These are phyloP conservation scores for Drosophila falleni DNA, from an alignment of 2,888 invertebrate genomes.

Conservation along the genomic window DNA sequence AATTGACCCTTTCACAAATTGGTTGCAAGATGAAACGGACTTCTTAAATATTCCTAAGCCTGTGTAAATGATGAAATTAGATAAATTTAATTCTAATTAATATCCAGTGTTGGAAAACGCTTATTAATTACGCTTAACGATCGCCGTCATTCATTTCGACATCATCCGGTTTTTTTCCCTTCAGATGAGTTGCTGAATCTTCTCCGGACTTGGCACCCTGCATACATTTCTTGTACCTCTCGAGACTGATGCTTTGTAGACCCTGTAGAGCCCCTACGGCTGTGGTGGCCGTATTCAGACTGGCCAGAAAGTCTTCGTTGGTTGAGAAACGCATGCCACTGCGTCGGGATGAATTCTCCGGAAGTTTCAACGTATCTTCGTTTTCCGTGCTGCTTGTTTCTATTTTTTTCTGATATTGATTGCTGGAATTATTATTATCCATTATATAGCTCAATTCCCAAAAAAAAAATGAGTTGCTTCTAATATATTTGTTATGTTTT, in stretches of 20 bases:
- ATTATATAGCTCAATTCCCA: background rate
- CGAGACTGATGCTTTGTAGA: constrained; percentile 22
- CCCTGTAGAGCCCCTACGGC: constrained; percentile 34
- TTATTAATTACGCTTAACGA: background rate
- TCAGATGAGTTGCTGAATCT: background rate
- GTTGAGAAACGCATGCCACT: constrained; percentile 37
- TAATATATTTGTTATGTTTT: background rate
- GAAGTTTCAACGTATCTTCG: background rate
- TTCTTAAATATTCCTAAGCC: background rate
- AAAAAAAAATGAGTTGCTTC: background rate
- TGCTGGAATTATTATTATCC: background rate
- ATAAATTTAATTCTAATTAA: background rate
- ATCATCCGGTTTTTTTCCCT: background rate
- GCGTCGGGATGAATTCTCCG: constrained; percentile 23
- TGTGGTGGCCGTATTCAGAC: constrained; percentile 43
- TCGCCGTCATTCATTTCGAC: background rate
- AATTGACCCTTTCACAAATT: background rate
- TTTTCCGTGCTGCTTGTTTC: constrained; percentile 11
- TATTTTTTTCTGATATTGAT: background rate
- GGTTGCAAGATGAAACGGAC: background rate
- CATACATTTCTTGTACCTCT: constrained; percentile 36
- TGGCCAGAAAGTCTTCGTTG: constrained; percentile 43
- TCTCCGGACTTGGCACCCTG: background rate
- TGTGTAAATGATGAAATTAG: background rate
- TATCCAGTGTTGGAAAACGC: background rate